phyloP scores from a whole-genome alignment of 2,113 vertebrate genomes.

The Eclectus roratus region DNA sequence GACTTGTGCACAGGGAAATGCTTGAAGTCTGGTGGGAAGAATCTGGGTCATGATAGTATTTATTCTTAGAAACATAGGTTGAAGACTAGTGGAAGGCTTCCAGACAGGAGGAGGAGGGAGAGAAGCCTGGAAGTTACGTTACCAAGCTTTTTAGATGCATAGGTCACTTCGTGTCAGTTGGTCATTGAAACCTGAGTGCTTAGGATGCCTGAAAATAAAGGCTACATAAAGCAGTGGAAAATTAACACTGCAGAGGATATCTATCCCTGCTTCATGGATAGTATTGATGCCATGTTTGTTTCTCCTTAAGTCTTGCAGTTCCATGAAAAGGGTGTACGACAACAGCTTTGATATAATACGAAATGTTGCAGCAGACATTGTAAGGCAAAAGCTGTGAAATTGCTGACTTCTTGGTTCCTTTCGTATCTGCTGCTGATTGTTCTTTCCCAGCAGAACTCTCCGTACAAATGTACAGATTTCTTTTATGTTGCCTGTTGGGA shows the following conservation, averaged over 20 bases:
- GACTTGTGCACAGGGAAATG: neutral
- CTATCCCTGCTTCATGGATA: neutral
- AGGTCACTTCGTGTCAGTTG: neutral
- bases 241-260: neutral
- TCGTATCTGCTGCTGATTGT: slow-evolving; percentile 27
- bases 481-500: neutral
- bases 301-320: neutral
- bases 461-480: neutral
- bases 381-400: slow-evolving; percentile 29
- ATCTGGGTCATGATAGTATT: neutral
- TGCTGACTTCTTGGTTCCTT: slow-evolving; percentile 31
- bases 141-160: neutral
- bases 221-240: neutral
- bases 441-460: neutral
- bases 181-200: neutral
- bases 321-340: rapidly evolving
- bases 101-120: neutral
- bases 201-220: neutral
- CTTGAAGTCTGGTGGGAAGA: neutral
- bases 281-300: neutral
- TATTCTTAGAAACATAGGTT: neutral
- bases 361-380: neutral
- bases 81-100: neutral
- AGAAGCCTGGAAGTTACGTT: neutral
- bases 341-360: neutral